Evolutionary conservation across 2,888 invertebrate genomes (phyloP).

Genomic region (Drosophila subsilvestris): DNA sequence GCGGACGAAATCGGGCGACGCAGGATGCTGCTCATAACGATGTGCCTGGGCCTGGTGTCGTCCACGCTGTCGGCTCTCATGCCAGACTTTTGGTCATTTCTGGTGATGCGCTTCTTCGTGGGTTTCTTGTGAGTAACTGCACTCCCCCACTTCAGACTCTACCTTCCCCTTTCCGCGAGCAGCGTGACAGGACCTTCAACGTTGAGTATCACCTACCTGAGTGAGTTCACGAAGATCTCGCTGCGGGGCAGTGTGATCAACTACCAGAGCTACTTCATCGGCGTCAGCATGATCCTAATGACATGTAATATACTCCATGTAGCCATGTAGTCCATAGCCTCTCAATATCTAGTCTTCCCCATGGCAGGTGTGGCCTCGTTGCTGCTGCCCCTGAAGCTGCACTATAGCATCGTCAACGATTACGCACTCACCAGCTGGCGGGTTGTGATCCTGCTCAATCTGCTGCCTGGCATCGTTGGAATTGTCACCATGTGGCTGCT

Average conservation of each 20-base stretch:
- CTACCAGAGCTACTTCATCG: constrained; percentile 21
- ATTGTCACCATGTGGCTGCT: background rate
- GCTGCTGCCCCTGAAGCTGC: background rate
- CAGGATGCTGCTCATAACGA: background rate
- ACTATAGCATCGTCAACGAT: constrained; percentile 9
- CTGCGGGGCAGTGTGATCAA: constrained; percentile 41
- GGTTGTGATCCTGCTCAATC: constrained; percentile 6
- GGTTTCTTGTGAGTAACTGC: constrained; percentile 15
- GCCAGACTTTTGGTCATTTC: constrained; percentile 28
- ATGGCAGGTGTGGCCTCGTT: background rate
- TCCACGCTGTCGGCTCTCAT: constrained; percentile 17
- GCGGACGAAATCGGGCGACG: constrained; percentile 17
- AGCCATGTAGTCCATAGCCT: background rate
- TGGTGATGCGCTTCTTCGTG: background rate
- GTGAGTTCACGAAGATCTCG: constrained; percentile 31
- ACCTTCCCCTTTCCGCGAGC: too few species aligned
- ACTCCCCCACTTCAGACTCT: too few species aligned
- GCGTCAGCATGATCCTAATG: constrained; percentile 12
- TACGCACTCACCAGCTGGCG: constrained; percentile 39
- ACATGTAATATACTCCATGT: constrained; percentile 27
- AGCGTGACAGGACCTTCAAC: background rate
- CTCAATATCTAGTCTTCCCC: background rate
- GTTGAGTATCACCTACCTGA: background rate
- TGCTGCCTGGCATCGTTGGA: constrained; percentile 22
- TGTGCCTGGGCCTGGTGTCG: accelerated